phyloP scores from a whole-genome alignment of 2,797 vertebrate genomes.

The Oophaga sylvatica region DNA sequence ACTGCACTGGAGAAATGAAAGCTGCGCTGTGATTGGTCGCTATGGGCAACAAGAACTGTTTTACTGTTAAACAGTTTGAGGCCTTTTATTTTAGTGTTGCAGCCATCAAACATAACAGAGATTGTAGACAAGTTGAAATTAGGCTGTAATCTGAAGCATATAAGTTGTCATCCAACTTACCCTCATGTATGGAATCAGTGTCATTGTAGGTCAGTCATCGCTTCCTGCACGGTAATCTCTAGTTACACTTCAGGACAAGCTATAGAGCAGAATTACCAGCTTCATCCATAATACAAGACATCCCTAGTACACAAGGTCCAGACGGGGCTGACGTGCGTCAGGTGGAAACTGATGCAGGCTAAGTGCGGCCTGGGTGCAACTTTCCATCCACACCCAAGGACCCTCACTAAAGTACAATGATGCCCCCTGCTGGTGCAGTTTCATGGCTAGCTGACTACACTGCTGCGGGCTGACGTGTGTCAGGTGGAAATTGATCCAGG shows the following conservation, averaged over 20 bases:
- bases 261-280: constrained; percentile 15
- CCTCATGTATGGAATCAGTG: background rate
- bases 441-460: background rate
- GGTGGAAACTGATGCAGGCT: background rate
- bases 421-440: background rate
- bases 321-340: background rate
- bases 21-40: too few relatives aligned
- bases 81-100: too few relatives aligned
- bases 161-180: too few relatives aligned
- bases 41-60: too few relatives aligned
- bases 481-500: background rate
- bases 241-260: background rate
- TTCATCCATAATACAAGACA: constrained; percentile 24
- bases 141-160: too few relatives aligned
- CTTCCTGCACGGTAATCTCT: background rate
- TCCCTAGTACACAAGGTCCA: background rate
- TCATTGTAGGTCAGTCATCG: background rate
- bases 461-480: background rate
- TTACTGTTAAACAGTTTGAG: too few relatives aligned
- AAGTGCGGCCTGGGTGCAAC: background rate
- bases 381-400: background rate
- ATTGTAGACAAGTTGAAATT: too few relatives aligned
- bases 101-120: too few relatives aligned
- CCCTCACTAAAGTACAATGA: too few relatives aligned
- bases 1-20: too few relatives aligned